Percentiles rank a stretch among this genome's conserved stretches.
These are phyloP conservation scores for Hemaris fuciformis DNA, from an alignment of 2,888 invertebrate genomes.

Conservation along the genomic window DNA sequence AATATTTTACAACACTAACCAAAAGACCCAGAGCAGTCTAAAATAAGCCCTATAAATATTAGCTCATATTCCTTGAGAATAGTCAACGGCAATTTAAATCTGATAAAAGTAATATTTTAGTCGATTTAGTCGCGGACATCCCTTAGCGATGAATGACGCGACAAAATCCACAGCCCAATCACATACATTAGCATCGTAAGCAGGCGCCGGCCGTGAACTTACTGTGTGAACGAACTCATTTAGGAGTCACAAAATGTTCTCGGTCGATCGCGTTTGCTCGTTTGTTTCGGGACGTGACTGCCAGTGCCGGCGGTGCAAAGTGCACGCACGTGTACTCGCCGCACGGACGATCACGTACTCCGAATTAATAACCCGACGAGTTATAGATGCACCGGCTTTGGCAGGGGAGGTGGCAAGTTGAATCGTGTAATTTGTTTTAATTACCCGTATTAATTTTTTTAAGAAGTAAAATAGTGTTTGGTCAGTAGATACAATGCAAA, in stretches of 20 bases:
- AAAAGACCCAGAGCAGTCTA: too few relatives aligned
- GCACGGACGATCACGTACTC: background rate
- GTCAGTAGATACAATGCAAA: too few relatives aligned
- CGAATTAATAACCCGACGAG: background rate
- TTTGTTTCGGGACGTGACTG: conserved; percentile 62
- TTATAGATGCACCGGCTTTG: background rate
- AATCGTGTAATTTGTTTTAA: background rate
- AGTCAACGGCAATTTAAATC: too few relatives aligned
- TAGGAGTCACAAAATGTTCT: conserved; percentile 68
- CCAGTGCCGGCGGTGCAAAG: conserved; percentile 29
- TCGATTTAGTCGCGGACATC: too few relatives aligned
- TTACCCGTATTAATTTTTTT: too few relatives aligned
- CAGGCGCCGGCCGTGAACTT: conserved; percentile 61
- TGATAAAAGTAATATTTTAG: too few relatives aligned
- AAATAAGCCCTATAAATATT: too few relatives aligned
- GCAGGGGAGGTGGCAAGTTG: background rate
- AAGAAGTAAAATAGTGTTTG: too few relatives aligned
- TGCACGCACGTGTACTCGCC: background rate
- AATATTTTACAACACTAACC: too few relatives aligned
- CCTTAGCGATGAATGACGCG: background rate
- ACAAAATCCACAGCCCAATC: background rate
- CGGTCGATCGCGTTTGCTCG: conserved; percentile 46
- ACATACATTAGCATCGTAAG: conserved; percentile 53
- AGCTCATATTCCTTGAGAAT: too few relatives aligned
- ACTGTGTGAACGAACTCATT: conserved; percentile 75